Base-by-base conservation (phyloP, 1,140 invertebrate genomes). In the Drosophila paulistorum region DNA sequence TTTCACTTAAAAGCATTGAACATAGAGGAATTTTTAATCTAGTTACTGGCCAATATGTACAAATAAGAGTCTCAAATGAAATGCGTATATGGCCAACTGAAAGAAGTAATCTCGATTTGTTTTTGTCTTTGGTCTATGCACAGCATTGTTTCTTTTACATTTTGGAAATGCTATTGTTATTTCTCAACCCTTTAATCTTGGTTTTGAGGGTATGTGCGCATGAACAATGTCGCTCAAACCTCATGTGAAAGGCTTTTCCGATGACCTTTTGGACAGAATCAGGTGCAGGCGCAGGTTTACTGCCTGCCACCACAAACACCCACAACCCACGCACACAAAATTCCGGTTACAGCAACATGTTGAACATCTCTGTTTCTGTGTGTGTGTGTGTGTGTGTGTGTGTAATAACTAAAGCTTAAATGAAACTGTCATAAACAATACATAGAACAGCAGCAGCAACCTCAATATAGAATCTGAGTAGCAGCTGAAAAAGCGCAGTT, bases 291-390 rank as follows among this genome's bases (percentile, higher is more conserved):
- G 37, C 9, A 59, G 26, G 57, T 26, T 26, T 26, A 26, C 23
- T 4, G 3, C n/a, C 30, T 6, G 13, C 17, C 23, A 59, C 13
- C 26, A 23, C 30, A 30, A 30, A n/a, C 20, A 35, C 58, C 23
- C n/a, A n/a, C n/a, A 26, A 2, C 23, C n/a, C 33, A 13, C 33
- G 5, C 30, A 30, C 30, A 30, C 23, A 33, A 51, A 13, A 17
- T 33, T 76, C 66, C 11, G 14, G 57, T 65, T 76, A 58, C 74
- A 48, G 67, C 74, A 62, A 71, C 48, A 35, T 77, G 61, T 58
- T 74, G 70, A 51, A 51, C 45, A 45, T 14, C n/a, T 14, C 42
- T 14, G 4, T 4, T 6, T 45, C 1, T 35, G 1, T 23, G 20
- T 23, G 20, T 23, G 20, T 23, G 20, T 20, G 20, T 0, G 2